Conservation (phyloP, 2,113 vertebrate species). For the Thunnus thynnus region DNA sequence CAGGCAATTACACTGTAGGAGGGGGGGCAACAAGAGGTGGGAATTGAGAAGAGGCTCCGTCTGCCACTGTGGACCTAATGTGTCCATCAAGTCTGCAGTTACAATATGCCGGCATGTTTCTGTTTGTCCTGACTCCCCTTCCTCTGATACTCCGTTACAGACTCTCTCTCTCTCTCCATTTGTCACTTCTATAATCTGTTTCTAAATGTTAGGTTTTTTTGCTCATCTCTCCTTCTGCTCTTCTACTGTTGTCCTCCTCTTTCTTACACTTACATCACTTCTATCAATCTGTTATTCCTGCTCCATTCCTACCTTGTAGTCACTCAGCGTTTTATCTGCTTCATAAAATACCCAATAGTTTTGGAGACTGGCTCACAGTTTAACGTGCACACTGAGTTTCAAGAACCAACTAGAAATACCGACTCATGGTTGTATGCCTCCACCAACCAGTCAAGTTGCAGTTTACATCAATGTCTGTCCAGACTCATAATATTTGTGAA, state of each 20-base stretch:
- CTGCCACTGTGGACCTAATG: constrained; percentile 18
- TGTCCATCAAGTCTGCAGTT: constrained; percentile 34
- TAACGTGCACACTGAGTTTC: not conserved
- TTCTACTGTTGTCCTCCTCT: no score
- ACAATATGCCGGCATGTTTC: constrained; percentile 11
- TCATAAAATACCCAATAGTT: not conserved
- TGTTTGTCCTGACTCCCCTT: not conserved
- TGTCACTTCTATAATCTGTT: not conserved
- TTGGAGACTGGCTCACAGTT: not conserved
- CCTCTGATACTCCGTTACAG: not conserved
- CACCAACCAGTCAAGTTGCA: no score
- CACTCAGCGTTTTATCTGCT: not conserved
- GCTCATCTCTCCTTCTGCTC: no score
- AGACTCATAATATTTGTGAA: no score
- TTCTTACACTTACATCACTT: no score
- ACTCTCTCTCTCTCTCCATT: not conserved
- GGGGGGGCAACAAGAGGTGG: constrained; percentile 32
- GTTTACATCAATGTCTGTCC: no score
- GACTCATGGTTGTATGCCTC: no score
- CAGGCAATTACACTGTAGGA: constrained; percentile 86
- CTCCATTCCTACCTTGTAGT: not conserved
- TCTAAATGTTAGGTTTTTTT: no score
- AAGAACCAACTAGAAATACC: not conserved
- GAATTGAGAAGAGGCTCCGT: constrained; percentile 34
- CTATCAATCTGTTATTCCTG: no score